Evolutionary conservation across 2,113 vertebrate species (phyloP).

Genomic region (Daphoenositta chrysoptera): DNA sequence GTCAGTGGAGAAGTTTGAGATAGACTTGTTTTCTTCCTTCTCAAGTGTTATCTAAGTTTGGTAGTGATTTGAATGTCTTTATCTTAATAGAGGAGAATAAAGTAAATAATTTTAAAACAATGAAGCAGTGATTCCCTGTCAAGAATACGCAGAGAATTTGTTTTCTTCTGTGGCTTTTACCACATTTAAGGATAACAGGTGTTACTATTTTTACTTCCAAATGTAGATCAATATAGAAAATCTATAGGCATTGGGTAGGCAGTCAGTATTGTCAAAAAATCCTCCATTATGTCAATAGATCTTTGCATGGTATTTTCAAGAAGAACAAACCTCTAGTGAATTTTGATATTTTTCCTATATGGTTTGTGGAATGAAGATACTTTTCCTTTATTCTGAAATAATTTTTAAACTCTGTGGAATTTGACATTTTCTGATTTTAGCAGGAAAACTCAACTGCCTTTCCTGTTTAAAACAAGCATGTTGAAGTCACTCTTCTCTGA

Average conservation of each 20-base stretch:
- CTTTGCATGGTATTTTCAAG: neutral
- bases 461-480: neutral
- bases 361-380: neutral
- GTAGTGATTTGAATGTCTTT: neutral
- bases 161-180: neutral
- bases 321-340: neutral
- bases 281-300: neutral
- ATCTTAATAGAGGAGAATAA: neutral
- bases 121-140: neutral
- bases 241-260: fast-evolving
- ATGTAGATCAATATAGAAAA: neutral
- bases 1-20: neutral
- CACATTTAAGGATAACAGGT: neutral
- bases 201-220: neutral
- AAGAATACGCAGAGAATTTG: neutral
- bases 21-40: neutral
- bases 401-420: neutral
- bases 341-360: neutral
- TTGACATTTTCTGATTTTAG: neutral
- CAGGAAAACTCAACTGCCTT: neutral
- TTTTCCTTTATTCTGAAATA: neutral
- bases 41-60: neutral
- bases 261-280: neutral
- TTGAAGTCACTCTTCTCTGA: neutral
- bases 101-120: neutral